phyloP scores from a whole-genome alignment of 2,888 invertebrate species.

The Monochamus alternatus region DNA sequence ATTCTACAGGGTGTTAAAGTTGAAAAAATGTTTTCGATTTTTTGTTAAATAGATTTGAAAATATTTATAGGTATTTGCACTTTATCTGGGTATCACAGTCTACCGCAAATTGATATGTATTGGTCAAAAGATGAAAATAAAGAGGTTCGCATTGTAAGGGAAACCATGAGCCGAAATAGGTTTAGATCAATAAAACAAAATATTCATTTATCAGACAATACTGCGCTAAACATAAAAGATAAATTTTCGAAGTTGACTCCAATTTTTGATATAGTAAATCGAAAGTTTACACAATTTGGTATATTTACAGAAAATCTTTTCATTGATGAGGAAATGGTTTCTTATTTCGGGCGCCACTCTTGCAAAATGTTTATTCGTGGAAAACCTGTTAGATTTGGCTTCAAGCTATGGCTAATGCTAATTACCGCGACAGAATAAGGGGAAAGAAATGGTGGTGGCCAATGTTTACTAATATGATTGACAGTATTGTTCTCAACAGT shows the following conservation, averaged over 20 bases:
- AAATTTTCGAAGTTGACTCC: constrained; percentile 33
- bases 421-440: neutral
- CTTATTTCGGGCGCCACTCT: too few species aligned
- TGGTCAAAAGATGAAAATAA: neutral
- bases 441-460: too few species aligned
- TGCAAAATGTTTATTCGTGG: too few species aligned
- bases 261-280: constrained; percentile 33
- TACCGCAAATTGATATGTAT: too few species aligned
- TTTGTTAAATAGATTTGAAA: too few species aligned
- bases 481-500: neutral
- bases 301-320: constrained; percentile 34
- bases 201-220: constrained; percentile 35
- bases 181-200: constrained; percentile 11
- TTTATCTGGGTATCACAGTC: too few species aligned
- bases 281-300: constrained; percentile 35
- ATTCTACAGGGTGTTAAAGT: too few species aligned
- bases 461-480: too few species aligned
- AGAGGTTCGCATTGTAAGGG: neutral
- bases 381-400: too few species aligned
- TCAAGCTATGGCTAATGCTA: constrained; percentile 31
- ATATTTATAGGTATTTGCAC: too few species aligned
- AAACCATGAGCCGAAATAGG: neutral
- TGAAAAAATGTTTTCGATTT: too few species aligned
- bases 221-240: constrained; percentile 33
- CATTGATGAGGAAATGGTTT: constrained; percentile 42